Percentiles rank a stretch among this genome's conserved stretches.
Evolutionary conservation across 1,140 invertebrate species (phyloP).

Genomic region (Bradysia coprophila): DNA sequence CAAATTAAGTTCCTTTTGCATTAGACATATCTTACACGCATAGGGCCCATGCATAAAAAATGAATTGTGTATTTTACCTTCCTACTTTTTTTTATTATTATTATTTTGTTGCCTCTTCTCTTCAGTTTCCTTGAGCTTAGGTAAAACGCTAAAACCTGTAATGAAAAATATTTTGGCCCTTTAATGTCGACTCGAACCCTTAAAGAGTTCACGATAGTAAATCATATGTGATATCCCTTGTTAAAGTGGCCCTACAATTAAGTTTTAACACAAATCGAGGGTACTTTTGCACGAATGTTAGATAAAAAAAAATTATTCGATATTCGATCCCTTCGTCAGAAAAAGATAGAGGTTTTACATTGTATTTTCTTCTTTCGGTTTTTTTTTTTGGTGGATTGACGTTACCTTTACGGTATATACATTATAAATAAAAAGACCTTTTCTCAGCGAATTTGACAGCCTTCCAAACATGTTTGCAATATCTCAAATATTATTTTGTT

Average conservation of each 20-base stretch:
- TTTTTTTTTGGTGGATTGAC: too few relatives aligned
- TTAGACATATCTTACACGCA: neutral
- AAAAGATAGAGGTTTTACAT: too few relatives aligned
- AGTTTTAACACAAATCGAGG: neutral
- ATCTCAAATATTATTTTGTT: too few relatives aligned
- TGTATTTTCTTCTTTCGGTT: too few relatives aligned
- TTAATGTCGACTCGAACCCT: neutral
- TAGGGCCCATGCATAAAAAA: neutral
- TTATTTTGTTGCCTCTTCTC: neutral
- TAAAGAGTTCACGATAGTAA: slow-evolving; percentile 1
- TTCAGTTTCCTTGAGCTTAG: neutral
- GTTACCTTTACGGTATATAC: too few relatives aligned
- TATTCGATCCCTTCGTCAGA: too few relatives aligned
- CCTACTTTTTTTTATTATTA: neutral
- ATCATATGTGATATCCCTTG: neutral
- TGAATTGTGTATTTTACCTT: neutral
- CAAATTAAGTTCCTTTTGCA: slow-evolving; percentile 1
- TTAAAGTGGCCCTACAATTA: neutral
- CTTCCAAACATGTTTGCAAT: too few relatives aligned
- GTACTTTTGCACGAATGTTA: too few relatives aligned
- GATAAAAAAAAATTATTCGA: too few relatives aligned
- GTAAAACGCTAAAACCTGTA: neutral
- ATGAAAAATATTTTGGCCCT: neutral
- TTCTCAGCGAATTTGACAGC: too few relatives aligned
- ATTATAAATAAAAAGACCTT: too few relatives aligned